Evolutionary conservation across 37 sponge, comb jelly and placozoan species (phyloP).

Genomic region (Bolinopsis microptera): DNA sequence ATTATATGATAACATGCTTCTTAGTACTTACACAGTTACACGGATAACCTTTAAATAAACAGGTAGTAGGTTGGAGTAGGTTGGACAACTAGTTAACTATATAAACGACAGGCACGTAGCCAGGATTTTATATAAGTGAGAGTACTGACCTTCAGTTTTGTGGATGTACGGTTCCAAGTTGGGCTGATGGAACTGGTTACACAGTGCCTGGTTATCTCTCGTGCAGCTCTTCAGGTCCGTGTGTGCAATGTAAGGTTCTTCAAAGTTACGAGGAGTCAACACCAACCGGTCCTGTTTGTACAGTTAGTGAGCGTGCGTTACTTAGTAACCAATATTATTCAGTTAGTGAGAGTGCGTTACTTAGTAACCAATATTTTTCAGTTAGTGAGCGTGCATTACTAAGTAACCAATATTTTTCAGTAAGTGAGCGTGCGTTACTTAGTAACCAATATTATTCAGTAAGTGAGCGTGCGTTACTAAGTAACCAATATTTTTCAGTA

Average conservation of each 20-base stretch:
- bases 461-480: too few relatives aligned
- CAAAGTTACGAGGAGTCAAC: conserved; percentile 24
- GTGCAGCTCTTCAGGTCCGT: conserved; percentile 20
- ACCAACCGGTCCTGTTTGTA: conserved; percentile 10
- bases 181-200: conserved; percentile 6
- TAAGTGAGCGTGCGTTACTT: background rate
- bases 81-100: too few relatives aligned
- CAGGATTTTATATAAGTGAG: too few relatives aligned
- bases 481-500: background rate
- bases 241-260: conserved; percentile 7
- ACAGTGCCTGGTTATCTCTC: background rate
- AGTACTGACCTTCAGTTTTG: background rate
- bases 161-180: conserved; percentile 48
- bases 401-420: background rate
- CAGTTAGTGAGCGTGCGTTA: background rate
- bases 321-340: background rate
- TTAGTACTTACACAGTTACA: too few relatives aligned
- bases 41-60: too few relatives aligned
- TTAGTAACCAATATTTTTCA: background rate
- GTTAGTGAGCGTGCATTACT: background rate
- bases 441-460: too few relatives aligned
- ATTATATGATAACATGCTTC: too few relatives aligned
- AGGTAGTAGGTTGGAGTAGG: too few relatives aligned
- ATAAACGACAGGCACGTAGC: too few relatives aligned
- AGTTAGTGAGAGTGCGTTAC: background rate